These are phyloP conservation scores for Ectemnius lituratus DNA, from an alignment of 2,888 invertebrate genomes.

Conservation along the genomic window DNA sequence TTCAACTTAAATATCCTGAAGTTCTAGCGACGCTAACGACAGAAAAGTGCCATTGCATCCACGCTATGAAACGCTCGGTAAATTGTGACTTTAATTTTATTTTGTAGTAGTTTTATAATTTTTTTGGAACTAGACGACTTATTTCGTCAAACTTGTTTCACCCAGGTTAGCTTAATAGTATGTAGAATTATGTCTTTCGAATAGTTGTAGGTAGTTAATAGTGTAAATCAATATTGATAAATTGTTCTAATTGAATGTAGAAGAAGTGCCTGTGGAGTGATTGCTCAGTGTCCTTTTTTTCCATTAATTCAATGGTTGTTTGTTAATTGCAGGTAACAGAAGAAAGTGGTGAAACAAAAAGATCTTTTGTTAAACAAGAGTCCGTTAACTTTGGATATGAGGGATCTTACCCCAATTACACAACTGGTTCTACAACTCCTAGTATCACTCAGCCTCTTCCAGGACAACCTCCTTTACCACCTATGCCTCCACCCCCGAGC, in stretches of 20 bases:
- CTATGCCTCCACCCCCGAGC: constrained; percentile 74
- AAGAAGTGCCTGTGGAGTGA: no score
- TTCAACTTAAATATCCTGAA: constrained; percentile 29
- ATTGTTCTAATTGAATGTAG: no score
- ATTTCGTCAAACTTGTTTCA: constrained; percentile 12
- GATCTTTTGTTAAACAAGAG: constrained; percentile 65
- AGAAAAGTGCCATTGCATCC: constrained; percentile 19
- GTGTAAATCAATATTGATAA: not conserved
- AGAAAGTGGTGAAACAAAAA: constrained; percentile 66
- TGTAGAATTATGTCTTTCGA: not conserved
- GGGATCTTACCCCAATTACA: constrained; percentile 66
- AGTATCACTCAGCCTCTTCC: constrained; percentile 72
- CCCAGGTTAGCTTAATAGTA: constrained; percentile 48
- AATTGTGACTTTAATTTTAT: constrained; percentile 30
- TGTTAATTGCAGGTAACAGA: constrained; percentile 58
- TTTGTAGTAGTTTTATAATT: constrained; percentile 7
- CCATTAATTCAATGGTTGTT: no score
- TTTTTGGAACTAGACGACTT: not conserved
- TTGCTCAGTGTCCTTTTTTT: no score
- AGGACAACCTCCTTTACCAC: constrained; percentile 75
- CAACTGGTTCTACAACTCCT: constrained; percentile 62
- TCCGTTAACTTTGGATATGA: constrained; percentile 68
- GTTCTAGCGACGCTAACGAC: constrained; percentile 26
- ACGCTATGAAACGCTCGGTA: constrained; percentile 68
- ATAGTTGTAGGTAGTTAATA: constrained; percentile 18